phyloP scores from a whole-genome alignment of 2,888 invertebrate genomes.

The Caradrina clavipalpis region DNA sequence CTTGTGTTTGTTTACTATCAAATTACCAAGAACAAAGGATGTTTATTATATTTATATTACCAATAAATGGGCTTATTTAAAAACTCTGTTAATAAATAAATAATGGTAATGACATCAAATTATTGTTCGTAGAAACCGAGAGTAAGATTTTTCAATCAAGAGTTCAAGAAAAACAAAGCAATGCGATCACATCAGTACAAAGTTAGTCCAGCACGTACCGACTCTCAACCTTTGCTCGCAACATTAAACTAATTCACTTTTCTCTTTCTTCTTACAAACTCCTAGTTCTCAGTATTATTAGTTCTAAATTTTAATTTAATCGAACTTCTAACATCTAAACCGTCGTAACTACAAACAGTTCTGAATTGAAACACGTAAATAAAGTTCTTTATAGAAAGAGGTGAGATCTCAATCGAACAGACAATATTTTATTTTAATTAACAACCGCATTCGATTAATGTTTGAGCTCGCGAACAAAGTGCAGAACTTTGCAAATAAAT shows the following conservation, averaged over 20 bases:
- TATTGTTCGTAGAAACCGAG: neutral
- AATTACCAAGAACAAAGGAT: no score
- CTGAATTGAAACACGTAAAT: conserved; percentile 24
- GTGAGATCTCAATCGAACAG: conserved; percentile 16
- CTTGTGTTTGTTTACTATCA: neutral
- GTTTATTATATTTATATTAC: no score
- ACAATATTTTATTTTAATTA: conserved; percentile 63
- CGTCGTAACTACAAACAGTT: conserved; percentile 12
- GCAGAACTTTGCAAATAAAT: conserved; percentile 39
- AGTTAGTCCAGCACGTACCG: neutral
- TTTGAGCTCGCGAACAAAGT: conserved; percentile 32
- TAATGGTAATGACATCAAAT: neutral
- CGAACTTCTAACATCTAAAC: conserved; percentile 22
- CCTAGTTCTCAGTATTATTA: conserved; percentile 12
- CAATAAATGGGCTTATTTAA: no score
- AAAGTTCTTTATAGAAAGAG: conserved; percentile 20
- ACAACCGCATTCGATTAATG: conserved; percentile 41
- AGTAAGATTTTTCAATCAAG: neutral
- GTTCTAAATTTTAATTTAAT: conserved; percentile 37
- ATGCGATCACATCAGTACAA: neutral
- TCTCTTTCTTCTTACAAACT: conserved; percentile 30
- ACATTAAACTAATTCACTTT: conserved; percentile 37
- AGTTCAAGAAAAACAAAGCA: conserved; percentile 7
- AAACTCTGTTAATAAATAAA: no score
- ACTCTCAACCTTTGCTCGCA: neutral